A percentile compares a stretch with the other conserved stretches of the same genome.
phyloP scores from a whole-genome alignment of 2,888 invertebrate genomes.

The Scelioninae gen. 1 region DNA sequence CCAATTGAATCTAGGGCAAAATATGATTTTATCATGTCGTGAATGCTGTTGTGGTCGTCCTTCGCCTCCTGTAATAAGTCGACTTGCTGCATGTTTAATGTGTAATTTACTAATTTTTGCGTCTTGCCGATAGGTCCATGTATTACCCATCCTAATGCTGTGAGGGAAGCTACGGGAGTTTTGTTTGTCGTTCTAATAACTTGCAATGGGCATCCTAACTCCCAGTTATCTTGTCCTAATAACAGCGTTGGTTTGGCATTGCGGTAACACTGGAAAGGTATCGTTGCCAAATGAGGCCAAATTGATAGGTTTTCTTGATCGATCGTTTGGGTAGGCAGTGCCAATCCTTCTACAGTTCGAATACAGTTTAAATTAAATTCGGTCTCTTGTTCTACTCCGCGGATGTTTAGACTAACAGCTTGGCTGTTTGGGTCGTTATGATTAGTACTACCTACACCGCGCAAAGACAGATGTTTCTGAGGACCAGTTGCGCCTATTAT shows the following conservation, averaged over 20 bases:
- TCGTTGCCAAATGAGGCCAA: not conserved
- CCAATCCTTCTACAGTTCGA: not conserved
- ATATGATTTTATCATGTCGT: not conserved
- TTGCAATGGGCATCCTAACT: not conserved
- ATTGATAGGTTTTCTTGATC: no score
- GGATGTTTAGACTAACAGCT: not conserved
- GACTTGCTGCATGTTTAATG: not conserved
- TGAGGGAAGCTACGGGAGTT: not conserved
- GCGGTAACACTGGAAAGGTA: not conserved
- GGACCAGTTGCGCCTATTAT: no score
- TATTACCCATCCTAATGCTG: not conserved
- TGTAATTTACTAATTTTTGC: not conserved
- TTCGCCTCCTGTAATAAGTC: not conserved
- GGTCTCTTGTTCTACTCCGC: not conserved
- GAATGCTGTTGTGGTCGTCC: no score
- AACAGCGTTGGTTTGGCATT: not conserved
- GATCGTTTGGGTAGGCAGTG: no score
- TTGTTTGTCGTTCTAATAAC: not conserved
- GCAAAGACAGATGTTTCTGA: no score
- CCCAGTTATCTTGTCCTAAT: conserved; percentile 16
- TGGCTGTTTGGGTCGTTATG: not conserved
- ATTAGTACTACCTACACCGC: no score
- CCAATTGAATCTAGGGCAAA: conserved; percentile 19
- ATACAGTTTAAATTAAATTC: not conserved
- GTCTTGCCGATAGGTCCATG: not conserved